Percentiles rank a stretch among this genome's conserved stretches.
These are phyloP conservation scores for Denticeps clupeoides DNA, from an alignment of 2,797 vertebrate genomes.

Conservation along the genomic window DNA sequence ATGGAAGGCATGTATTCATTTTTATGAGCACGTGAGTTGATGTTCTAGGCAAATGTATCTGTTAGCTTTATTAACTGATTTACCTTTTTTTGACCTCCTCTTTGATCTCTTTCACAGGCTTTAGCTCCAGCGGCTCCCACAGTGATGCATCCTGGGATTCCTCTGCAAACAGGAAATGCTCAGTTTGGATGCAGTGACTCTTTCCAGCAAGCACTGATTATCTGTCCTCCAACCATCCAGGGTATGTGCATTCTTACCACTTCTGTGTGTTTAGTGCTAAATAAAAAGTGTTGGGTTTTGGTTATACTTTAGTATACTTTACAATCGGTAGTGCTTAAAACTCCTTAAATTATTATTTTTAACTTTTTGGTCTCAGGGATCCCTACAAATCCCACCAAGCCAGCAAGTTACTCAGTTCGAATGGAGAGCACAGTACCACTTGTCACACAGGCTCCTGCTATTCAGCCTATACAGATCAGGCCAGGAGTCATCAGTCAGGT, in stretches of 20 bases:
- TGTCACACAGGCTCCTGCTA: slow-evolving; percentile 81
- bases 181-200: slow-evolving; percentile 89
- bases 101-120: slow-evolving; percentile 56
- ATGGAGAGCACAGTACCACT: slow-evolving; percentile 86
- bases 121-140: slow-evolving; percentile 77
- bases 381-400: slow-evolving; percentile 77
- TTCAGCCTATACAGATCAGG: slow-evolving; percentile 88
- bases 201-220: slow-evolving; percentile 91
- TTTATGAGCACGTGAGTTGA: too few species aligned
- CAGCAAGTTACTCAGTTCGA: slow-evolving; percentile 76
- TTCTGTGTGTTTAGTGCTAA: neutral
- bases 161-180: slow-evolving; percentile 80
- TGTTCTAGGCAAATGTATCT: neutral
- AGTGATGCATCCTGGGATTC: slow-evolving; percentile 85
- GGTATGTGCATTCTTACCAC: slow-evolving; percentile 62
- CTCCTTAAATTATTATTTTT: too few species aligned
- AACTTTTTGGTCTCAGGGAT: slow-evolving; percentile 73
- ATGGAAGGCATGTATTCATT: too few species aligned
- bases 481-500: slow-evolving; percentile 93
- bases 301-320: too few species aligned
- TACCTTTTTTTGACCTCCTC: neutral
- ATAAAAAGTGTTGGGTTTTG: too few species aligned
- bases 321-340: too few species aligned
- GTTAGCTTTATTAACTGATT: neutral
- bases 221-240: slow-evolving; percentile 89